Conservation (phyloP, 2,888 invertebrate species). For the Pelosia muscerda region DNA sequence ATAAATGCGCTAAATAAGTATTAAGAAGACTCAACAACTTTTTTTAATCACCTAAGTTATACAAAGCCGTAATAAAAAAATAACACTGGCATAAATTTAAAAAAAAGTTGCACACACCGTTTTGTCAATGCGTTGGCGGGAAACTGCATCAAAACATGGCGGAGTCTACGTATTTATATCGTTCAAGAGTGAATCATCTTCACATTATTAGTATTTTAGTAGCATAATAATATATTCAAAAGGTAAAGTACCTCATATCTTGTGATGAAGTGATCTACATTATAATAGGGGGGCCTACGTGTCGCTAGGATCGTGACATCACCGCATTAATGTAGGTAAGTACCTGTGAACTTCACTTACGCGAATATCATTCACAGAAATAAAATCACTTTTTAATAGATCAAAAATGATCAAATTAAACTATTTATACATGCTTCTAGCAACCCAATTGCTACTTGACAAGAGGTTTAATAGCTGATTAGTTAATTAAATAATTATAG, state of each 20-base stretch:
- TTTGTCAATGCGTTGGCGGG: conserved; percentile 22
- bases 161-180: conserved; percentile 37
- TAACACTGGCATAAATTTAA: background rate
- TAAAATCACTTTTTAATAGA: too few species aligned
- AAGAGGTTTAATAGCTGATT: too few species aligned
- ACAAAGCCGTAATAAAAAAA: background rate
- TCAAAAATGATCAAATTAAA: too few species aligned
- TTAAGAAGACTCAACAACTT: too few species aligned
- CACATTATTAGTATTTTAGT: conserved; percentile 12
- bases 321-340: too few species aligned
- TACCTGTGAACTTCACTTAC: too few species aligned
- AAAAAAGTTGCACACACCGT: conserved; percentile 29
- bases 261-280: background rate
- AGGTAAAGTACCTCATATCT: conserved; percentile 11
- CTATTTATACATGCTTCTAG: too few species aligned
- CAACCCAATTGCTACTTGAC: too few species aligned
- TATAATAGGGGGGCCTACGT: background rate
- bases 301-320: background rate
- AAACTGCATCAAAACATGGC: conserved; percentile 21
- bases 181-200: conserved; percentile 40
- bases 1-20: too few species aligned
- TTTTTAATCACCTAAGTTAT: too few species aligned
- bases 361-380: too few species aligned
- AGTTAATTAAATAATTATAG: too few species aligned
- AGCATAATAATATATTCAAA: background rate